Base-by-base conservation (phyloP, 2,113 vertebrate species). In the Chionis minor region DNA sequence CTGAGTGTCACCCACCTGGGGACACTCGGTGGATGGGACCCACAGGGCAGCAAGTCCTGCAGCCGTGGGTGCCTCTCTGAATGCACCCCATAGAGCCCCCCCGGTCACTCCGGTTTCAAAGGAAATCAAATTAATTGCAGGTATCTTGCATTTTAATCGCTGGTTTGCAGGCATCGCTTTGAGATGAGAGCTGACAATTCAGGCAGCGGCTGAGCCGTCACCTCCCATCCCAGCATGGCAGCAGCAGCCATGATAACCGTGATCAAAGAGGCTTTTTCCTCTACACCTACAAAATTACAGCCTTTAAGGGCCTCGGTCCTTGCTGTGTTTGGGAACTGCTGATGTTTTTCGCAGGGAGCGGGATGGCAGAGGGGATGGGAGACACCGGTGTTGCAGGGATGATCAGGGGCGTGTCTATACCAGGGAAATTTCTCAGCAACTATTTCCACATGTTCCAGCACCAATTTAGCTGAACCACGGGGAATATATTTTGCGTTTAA, bases 21-120 rank as follows among this genome's bases (percentile, higher is more conserved):
- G 56, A 47, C 27, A 13, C 11, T 27, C 0, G 22, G 61, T 14
- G n/a, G 1, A 3, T 9, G n/a, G 14, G 6, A 47, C 44, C 49
- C 42, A 6, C 52, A 22, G 75, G 54, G 55, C 32, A 27, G 9
- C 0, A 5, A 32, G 33, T 40, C 65, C 58, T 23, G 52, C 12
- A 2, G 44, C 4, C 10, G 10, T 26, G 26, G 61, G 67, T 75
- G 45, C 58, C 65, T 17, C 59, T 17, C 45, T 47, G 30, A 27
- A 52, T 11, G 42, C n/a, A 4, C 19, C 3, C 18, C 38, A 2
- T 2, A 14, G 26, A 62, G 83, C 83, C 82, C 45, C 38, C 38
- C 6, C 5, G 63, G 52, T 55, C 15, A 2, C 54, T 30, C 56
- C 2, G 6, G 14, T 58, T 61, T 55, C 75, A 45, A 45, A 73